Base-by-base conservation (phyloP, 2,888 invertebrate genomes). In the Serrognathus titanus region DNA sequence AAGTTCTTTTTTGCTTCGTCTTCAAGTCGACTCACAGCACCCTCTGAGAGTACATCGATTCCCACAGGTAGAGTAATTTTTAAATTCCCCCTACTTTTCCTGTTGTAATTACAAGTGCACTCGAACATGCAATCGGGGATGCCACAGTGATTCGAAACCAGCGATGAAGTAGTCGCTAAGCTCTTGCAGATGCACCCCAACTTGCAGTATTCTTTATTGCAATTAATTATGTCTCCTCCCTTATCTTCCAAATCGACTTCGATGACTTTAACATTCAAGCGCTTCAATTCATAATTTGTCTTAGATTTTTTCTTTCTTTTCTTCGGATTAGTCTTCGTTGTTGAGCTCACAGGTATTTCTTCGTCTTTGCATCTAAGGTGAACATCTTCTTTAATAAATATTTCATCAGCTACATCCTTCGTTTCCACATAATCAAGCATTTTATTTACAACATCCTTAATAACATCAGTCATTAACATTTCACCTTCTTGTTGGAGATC, bases 121-220 rank as follows among this genome's bases (percentile, higher is more conserved):
- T 76, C 72, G 10, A 86, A 84, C 82, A 86, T 85, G 67, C 86
- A 86, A 49, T 83, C 79, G 0, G 79, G 67, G 47, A 80, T 79
- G 9, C 85, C 83, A 68, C 89, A 89, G 69, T 89, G 89, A 7
- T 48, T 56, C 20, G 78, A 76, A 54, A 76, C 59, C 9, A 69
- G 63, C n/a, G 67, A 55, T n/a, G 64, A 71, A 11, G 75, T 72
- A 57, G 79, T 78, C 36, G 75, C 69, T 36, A 88, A 69, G 64
- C 86, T 87, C 49, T 79, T 77, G 68, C 89, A 89, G 39, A 89
- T 70, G 69, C 89, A 89, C 3, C 89, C 89, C 53, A 87, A 72
- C 56, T 72, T 72, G 68, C 89, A 89, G 71, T 73, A 79, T 5
- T 78, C 75, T 64, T 86, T 83, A 1, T 59, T 61, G 68, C 89